Conservation (phyloP, 2,113 vertebrate species). For the Zosterops hypoxanthus region DNA sequence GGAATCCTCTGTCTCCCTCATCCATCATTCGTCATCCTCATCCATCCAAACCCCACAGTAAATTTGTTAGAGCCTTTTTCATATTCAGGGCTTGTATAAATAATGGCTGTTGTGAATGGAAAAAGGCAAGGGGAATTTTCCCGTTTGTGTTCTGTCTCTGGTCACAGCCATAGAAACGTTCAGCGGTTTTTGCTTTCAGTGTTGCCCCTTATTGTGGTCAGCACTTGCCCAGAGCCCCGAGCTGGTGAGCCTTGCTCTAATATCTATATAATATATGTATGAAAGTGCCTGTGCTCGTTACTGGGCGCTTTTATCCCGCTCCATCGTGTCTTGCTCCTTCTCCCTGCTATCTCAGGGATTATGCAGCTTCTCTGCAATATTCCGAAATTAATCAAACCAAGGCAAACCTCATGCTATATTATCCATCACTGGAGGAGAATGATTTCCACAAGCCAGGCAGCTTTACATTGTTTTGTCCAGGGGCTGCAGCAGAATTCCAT, state of each 20-base stretch:
- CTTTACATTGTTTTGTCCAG: constrained; percentile 73
- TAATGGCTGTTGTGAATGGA: constrained; percentile 65
- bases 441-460: constrained; percentile 66
- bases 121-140: constrained; percentile 43
- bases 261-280: neutral
- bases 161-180: constrained; percentile 3
- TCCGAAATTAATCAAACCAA: constrained; percentile 83
- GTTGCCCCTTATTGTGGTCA: constrained; percentile 46
- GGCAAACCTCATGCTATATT: constrained; percentile 76
- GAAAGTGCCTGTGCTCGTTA: constrained; percentile 50
- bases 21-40: constrained; percentile 76
- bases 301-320: constrained; percentile 59
- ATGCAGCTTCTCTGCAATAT: constrained; percentile 77
- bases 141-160: constrained; percentile 18
- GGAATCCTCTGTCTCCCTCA: constrained; percentile 76
- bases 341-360: constrained; percentile 76
- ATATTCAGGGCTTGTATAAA: constrained; percentile 78
- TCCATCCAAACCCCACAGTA: constrained; percentile 75
- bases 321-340: constrained; percentile 59
- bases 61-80: constrained; percentile 80
- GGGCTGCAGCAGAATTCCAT: constrained; percentile 74
- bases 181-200: constrained; percentile 29
- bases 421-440: constrained; percentile 71
- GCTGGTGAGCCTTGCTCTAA: neutral
- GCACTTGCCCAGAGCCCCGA: constrained; percentile 16